phyloP scores from a whole-genome alignment of 2,888 invertebrate species.

The Lordiphosa fenestrarum region DNA sequence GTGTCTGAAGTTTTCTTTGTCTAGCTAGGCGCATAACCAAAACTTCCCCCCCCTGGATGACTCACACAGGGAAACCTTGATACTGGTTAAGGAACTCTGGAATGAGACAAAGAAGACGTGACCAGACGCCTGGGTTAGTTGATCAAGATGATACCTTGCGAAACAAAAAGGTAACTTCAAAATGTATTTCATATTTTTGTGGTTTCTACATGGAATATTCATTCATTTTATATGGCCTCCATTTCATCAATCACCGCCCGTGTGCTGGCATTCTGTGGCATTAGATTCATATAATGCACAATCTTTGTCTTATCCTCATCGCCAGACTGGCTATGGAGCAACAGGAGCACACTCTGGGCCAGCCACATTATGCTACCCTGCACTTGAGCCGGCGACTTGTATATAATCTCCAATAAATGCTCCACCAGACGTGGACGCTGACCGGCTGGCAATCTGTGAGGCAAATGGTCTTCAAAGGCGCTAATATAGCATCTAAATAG shows the following conservation, averaged over 20 bases:
- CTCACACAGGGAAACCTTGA: no score
- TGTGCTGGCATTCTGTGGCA: conserved; percentile 2
- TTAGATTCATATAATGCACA: neutral
- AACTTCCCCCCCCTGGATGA: no score
- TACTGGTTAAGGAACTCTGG: no score
- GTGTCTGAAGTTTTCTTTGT: conserved; percentile 29
- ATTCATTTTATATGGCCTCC: neutral
- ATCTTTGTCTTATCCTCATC: neutral
- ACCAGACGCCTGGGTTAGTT: no score
- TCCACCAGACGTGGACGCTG: neutral
- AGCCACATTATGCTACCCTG: neutral
- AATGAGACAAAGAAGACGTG: no score
- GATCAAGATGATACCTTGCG: no score
- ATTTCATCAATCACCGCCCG: neutral
- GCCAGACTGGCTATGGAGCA: neutral
- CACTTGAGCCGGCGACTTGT: neutral
- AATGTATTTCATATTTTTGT: no score
- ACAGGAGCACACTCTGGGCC: neutral
- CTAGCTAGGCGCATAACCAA: conserved; percentile 20
- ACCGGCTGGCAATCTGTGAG: neutral
- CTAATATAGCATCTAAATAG: conserved; percentile 1
- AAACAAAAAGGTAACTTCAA: no score
- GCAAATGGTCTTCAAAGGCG: neutral
- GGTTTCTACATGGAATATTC: no score
- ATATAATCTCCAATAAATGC: conserved; percentile 8